A percentile compares a stretch with the other conserved stretches of the same genome.
Evolutionary conservation across 2,888 invertebrate genomes (phyloP).

Genomic region (Anagyrus pseudococci): DNA sequence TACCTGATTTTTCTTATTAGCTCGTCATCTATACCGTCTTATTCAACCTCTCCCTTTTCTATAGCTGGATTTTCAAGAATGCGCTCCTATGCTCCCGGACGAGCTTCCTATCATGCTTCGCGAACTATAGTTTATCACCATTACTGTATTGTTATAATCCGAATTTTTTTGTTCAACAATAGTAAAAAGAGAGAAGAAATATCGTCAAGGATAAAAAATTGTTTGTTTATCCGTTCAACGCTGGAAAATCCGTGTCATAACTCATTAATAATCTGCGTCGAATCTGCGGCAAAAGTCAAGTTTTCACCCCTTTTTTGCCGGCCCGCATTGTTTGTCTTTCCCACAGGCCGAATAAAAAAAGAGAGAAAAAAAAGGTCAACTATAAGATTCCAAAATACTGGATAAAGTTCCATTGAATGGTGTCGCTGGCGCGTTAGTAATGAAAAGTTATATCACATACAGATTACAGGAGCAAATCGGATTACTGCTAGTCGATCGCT

Average conservation of each 20-base stretch:
- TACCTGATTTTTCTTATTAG: conserved; percentile 29
- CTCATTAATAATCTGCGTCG: conserved; percentile 26
- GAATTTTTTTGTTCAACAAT: not conserved
- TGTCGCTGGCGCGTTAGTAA: conserved; percentile 5
- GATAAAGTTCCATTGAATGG: conserved; percentile 8
- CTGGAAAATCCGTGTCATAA: conserved; percentile 28
- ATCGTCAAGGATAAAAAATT: not conserved
- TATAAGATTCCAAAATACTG: conserved; percentile 30
- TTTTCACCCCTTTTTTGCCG: conserved; percentile 21
- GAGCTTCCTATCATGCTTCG: too few relatives aligned
- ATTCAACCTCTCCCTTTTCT: not conserved
- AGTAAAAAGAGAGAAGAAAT: conserved; percentile 5
- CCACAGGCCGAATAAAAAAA: conserved; percentile 11
- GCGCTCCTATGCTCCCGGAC: too few relatives aligned
- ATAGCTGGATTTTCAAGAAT: too few relatives aligned
- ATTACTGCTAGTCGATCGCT: conserved; percentile 20
- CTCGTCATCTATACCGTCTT: conserved; percentile 2
- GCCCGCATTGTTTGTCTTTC: conserved; percentile 29
- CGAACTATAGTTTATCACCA: too few relatives aligned
- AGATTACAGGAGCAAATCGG: conserved; percentile 32
- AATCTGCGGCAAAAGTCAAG: not conserved
- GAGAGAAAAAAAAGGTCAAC: not conserved
- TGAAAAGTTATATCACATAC: conserved; percentile 14
- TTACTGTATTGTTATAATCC: too few relatives aligned
- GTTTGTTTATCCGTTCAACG: not conserved